Conservation (phyloP, 92 coral and sea anemone genomes). For the Scolanthus callimorphus region DNA sequence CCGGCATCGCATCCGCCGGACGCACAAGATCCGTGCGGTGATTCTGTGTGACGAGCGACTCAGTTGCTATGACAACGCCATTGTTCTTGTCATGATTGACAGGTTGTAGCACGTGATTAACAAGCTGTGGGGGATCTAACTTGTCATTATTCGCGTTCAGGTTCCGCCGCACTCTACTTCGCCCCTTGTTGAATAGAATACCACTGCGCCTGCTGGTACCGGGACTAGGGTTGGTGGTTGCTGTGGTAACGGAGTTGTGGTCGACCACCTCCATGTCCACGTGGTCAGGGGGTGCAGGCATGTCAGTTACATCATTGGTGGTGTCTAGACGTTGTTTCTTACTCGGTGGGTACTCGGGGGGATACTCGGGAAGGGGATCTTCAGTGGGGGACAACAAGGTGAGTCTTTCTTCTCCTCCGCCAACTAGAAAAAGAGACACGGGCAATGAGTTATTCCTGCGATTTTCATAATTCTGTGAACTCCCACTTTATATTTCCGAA, state of each 20-base stretch:
- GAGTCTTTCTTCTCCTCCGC: conserved; percentile 28
- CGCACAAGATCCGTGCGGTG: conserved; percentile 52
- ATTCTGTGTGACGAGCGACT: conserved; percentile 77
- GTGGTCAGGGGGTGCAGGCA: conserved; percentile 21
- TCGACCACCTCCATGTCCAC: conserved; percentile 43
- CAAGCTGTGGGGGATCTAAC: conserved; percentile 9
- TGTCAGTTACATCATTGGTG: conserved; percentile 12
- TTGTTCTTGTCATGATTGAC: conserved; percentile 52
- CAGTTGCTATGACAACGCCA: conserved; percentile 52
- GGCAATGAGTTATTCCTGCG: no score
- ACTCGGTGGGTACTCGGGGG: conserved; percentile 27
- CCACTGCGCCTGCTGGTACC: conserved; percentile 99
- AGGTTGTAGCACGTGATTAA: conserved; percentile 63
- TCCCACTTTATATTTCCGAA: no score
- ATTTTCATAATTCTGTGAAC: no score
- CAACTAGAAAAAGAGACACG: no score
- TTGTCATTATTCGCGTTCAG: conserved; percentile 69
- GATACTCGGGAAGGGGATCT: no score
- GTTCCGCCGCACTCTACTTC: conserved; percentile 86
- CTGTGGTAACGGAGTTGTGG: conserved; percentile 36
- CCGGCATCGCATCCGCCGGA: conserved; percentile 57
- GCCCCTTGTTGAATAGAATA: conserved; percentile 92
- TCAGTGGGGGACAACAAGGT: conserved; percentile 18
- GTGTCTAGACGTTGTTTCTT: conserved; percentile 30
- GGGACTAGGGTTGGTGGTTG: conserved; percentile 95